Base-by-base conservation (phyloP, 1,140 invertebrate genomes). In the Archivesica marissinica region DNA sequence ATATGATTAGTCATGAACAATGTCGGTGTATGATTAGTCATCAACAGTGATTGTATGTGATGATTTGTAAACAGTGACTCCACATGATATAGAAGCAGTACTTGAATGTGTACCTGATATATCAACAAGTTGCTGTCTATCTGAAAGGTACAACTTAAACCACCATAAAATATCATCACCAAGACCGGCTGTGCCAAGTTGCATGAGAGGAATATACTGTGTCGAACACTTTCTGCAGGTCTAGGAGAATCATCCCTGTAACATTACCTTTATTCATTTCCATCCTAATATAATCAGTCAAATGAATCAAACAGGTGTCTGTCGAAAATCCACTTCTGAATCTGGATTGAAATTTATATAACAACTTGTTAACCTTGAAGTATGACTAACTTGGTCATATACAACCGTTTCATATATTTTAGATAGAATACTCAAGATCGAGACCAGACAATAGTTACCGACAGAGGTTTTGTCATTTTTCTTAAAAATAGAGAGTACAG, bases 171-270 rank as follows among this genome's bases (percentile, higher is more conserved):
- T 23, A n/a, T 39, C 20, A 15, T 38, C 3, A 39, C 23, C 20
- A 35, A 59, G 33, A 39, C 54, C 54, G n/a, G n/a, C n/a, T n/a
- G n/a, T n/a, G n/a, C n/a, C n/a, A n/a, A n/a, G n/a, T n/a, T n/a
- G n/a, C n/a, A n/a, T n/a, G n/a, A n/a, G n/a, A n/a, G n/a, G n/a
- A n/a, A 38, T 87, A 35, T 25, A 78, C 78, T 2, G 78, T 87
- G n/a, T 83, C 86, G 64, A 87, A 87, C 13, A 70, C 74, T 41
- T 83, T 87, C 47, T 87, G 79, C 17, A 87, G 44, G 38, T 87
- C 86, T 23, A 87, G 30, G 15, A 84, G 6, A 13, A 72, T 39
- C 50, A 79, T 79, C 3, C 86, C 75, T 11, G 76, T 79, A 47
- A 78, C 66, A 0, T 74, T 20, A 25, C 86, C 80, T 47, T 84